Conservation (phyloP, 2,797 vertebrate species). For the Lutjanus argentimaculatus region DNA sequence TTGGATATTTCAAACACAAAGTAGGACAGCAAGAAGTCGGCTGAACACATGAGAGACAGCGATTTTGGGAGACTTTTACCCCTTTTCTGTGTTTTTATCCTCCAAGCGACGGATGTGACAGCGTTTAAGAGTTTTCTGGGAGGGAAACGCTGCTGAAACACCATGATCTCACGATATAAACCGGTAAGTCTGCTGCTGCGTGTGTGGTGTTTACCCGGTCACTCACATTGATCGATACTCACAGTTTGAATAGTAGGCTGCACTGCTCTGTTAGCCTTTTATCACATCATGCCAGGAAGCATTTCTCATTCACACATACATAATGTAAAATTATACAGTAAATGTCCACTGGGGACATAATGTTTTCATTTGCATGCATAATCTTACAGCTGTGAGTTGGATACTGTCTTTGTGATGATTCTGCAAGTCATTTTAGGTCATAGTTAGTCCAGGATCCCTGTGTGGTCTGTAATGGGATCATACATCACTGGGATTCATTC, state of each 20-base stretch:
- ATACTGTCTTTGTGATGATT: neutral
- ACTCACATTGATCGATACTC: conserved; percentile 15
- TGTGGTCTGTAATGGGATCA: conserved; percentile 14
- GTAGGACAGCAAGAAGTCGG: conserved; percentile 26
- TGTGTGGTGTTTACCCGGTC: conserved; percentile 23
- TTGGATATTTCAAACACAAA: conserved; percentile 30
- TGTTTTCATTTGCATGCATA: neutral
- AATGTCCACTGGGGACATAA: too few species aligned
- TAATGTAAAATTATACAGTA: too few species aligned
- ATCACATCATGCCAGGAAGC: neutral
- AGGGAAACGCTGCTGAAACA: conserved; percentile 52
- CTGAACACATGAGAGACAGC: conserved; percentile 53
- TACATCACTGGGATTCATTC: conserved; percentile 7
- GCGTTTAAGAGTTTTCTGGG: conserved; percentile 14
- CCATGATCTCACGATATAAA: conserved; percentile 85
- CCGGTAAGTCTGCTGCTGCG: conserved; percentile 77
- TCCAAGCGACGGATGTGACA: conserved; percentile 55
- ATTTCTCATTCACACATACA: neutral
- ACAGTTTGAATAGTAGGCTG: neutral
- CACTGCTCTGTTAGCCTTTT: neutral
- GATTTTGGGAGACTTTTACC: neutral
- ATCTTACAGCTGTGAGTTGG: neutral
- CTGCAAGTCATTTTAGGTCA: conserved; percentile 16
- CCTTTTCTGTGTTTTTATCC: neutral
- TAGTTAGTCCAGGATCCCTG: neutral